These are phyloP conservation scores for Drosophila punjabiensis DNA, from an alignment of 1,140 invertebrate species.

Conservation along the genomic window DNA sequence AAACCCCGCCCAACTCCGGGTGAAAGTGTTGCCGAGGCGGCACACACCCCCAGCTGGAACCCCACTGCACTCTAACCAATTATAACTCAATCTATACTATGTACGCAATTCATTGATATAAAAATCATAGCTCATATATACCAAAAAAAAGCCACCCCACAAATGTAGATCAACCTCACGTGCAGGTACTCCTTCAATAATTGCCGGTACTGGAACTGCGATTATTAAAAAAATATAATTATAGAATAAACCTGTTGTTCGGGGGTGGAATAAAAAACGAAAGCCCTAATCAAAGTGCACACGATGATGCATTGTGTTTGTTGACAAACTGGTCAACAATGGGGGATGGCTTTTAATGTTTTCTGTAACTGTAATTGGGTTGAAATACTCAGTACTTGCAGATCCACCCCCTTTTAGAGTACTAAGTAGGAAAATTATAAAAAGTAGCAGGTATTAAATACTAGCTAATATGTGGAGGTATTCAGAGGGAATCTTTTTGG, in stretches of 20 bases:
- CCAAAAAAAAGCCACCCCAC: constrained; percentile 30
- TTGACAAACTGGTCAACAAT: constrained; percentile 33
- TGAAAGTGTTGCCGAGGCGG: constrained; percentile 45
- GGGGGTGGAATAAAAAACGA: not conserved
- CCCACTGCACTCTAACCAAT: constrained; percentile 38
- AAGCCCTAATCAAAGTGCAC: constrained; percentile 48
- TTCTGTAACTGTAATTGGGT: constrained; percentile 29
- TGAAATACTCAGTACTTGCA: not conserved
- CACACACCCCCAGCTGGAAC: constrained; percentile 36
- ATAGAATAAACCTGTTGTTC: constrained; percentile 31
- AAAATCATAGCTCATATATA: not conserved
- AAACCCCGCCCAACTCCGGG: constrained; percentile 21
- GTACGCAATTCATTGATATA: constrained; percentile 46
- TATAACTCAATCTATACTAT: constrained; percentile 42
- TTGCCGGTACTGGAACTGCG: constrained; percentile 21
- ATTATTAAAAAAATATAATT: constrained; percentile 54
- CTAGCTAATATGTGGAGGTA: not conserved
- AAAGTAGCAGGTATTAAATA: not conserved
- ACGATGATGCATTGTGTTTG: constrained; percentile 36
- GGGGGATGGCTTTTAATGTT: constrained; percentile 25
- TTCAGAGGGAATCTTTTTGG: not conserved
- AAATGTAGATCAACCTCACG: constrained; percentile 36
- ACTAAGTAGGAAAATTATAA: not conserved
- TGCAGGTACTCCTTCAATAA: constrained; percentile 38
- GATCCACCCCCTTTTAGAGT: constrained; percentile 1